Evolutionary conservation across 35 echinoderm and acorn worm genomes (phyloP).

Genomic region (Heliocidaris erythrogramma): DNA sequence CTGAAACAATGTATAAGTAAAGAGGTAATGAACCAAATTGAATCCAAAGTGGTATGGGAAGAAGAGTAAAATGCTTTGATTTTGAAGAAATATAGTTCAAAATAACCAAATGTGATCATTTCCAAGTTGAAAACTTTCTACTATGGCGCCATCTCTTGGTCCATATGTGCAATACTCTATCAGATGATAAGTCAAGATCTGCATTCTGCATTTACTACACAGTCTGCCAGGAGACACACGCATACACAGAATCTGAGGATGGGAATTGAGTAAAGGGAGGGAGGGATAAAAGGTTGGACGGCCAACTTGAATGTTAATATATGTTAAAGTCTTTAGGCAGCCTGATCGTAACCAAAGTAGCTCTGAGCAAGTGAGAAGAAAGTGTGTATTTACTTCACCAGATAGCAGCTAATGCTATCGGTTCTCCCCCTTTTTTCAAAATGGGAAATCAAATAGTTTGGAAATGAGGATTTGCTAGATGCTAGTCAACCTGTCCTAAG

Average conservation of each 20-base stretch:
- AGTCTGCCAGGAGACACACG: background rate
- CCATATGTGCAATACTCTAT: background rate
- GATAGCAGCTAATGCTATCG: too few species aligned
- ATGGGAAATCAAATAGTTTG: too few species aligned
- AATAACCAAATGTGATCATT: background rate
- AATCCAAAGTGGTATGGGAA: too few species aligned
- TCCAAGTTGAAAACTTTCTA: background rate
- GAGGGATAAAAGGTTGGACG: background rate
- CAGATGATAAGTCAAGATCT: background rate
- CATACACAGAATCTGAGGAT: background rate
- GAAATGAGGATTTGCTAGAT: too few species aligned
- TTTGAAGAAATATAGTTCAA: too few species aligned
- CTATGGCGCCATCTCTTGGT: background rate
- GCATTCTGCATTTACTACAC: background rate
- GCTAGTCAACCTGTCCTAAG: too few species aligned
- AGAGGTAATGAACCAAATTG: too few species aligned
- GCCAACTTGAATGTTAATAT: background rate
- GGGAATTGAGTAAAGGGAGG: background rate
- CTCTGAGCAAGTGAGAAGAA: background rate
- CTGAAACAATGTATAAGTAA: too few species aligned
- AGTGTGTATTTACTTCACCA: background rate
- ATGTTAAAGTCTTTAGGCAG: background rate
- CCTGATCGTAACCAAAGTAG: background rate
- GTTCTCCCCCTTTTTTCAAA: too few species aligned
- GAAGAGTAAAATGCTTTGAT: too few species aligned